Evolutionary conservation across 1,140 invertebrate genomes (phyloP).

Genomic region (Ephestia elutella): DNA sequence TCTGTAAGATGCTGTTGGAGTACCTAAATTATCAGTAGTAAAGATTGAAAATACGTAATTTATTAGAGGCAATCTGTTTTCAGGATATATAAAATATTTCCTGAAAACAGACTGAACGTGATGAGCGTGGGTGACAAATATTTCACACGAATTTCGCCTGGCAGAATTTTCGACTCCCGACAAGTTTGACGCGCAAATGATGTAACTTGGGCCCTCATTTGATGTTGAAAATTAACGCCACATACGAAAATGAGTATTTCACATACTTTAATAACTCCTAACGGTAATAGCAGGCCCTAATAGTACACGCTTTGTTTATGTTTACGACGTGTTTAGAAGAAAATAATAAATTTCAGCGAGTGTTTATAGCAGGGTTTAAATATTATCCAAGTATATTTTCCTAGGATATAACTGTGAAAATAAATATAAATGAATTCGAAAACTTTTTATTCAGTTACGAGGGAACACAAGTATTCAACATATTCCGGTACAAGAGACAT

Average conservation of each 20-base stretch:
- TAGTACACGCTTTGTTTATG: conserved; percentile 10
- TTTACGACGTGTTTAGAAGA: not conserved
- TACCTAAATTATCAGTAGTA: too few relatives aligned
- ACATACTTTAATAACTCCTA: conserved; percentile 40
- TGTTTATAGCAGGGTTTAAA: too few relatives aligned
- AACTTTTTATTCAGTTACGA: not conserved
- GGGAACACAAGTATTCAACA: conserved; percentile 20
- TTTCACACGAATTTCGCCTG: conserved; percentile 33
- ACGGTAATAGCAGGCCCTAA: conserved; percentile 15
- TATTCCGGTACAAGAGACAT: conserved; percentile 36
- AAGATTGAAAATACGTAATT: too few relatives aligned
- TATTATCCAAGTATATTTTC: too few relatives aligned
- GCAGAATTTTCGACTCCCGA: conserved; percentile 33
- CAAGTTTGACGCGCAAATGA: conserved; percentile 48
- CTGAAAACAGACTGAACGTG: conserved; percentile 21
- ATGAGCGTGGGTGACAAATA: conserved; percentile 38
- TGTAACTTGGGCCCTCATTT: conserved; percentile 44
- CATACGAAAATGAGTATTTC: conserved; percentile 39
- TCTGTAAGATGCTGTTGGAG: too few relatives aligned
- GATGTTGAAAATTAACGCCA: conserved; percentile 43
- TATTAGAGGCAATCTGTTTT: conserved; percentile 21
- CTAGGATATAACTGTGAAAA: not conserved
- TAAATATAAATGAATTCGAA: not conserved
- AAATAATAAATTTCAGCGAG: conserved; percentile 1
- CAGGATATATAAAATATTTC: conserved; percentile 24